Evolutionary conservation across 2,113 vertebrate genomes (phyloP), one percentile per base, ranked within the genome.

Genomic region (Lepus europaeus): DNA sequence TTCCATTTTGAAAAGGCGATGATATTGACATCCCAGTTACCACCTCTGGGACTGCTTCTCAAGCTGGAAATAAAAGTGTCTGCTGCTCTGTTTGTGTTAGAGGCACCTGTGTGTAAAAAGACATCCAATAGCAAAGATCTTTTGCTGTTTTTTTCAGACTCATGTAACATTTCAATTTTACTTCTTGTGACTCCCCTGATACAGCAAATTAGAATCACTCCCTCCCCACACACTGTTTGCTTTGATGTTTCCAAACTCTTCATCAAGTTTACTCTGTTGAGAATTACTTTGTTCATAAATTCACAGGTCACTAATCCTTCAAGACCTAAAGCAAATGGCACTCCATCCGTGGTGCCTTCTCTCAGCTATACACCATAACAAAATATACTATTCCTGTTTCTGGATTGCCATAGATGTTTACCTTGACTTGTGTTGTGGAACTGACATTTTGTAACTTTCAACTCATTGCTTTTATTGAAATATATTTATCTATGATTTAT

Each of bases 11-110:
- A 83, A 93, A 95, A 87, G n/a, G 20, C 76, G 70, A 56, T 84
- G 61, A 64, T 96, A 96, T 96, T 93, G 95, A 95, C 94, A 94
- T 93, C 31, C 49, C 68, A 49, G 63, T 95, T 96, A 91, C 36
- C 79, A 92, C 68, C 76, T 95, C 86, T 87, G 86, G 51, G n/a
- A 94, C 27, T 63, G 74, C 70, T 90, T 95, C 80, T 94, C 76
- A 95, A n/a, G 39, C 29, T 92, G 68, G 61, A 94, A 95, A 95
- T 89, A 80, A 92, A 92, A 87, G 72, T 80, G 61, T 87, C 90
- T 88, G 83, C 29, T 96, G 33, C n/a, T 85, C 78, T 87, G 59
- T 95, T 95, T 5, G 8, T 92, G 45, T 87, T 82, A 94, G 89
- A 96, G 0, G 11, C 49, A 96, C 93, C 89, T 96, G 51, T 92